These are phyloP conservation scores for Nephotettix cincticeps DNA, from an alignment of 1,140 invertebrate species.

Conservation along the genomic window DNA sequence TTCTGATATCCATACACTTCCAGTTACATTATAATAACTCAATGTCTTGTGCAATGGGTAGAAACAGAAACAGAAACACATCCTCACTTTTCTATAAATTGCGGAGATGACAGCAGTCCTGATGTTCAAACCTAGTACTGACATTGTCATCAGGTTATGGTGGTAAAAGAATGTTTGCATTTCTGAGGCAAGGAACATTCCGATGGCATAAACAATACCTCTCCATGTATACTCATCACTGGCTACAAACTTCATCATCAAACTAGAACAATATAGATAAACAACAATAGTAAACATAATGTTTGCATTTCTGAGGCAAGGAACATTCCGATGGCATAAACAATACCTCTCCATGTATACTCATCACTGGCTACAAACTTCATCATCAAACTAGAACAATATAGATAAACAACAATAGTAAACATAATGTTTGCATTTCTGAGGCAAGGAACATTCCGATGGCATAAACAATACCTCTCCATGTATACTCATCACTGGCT, in stretches of 20 bases:
- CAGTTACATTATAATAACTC: too few relatives aligned
- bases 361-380: not conserved
- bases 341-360: not conserved
- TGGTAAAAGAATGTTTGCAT: slow-evolving; percentile 56
- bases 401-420: not conserved
- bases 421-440: not conserved
- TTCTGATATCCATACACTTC: too few relatives aligned
- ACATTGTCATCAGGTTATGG: slow-evolving; percentile 54
- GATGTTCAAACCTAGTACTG: slow-evolving; percentile 48
- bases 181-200: slow-evolving; percentile 54
- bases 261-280: slow-evolving; percentile 40
- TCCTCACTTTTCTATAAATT: slow-evolving; percentile 38
- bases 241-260: slow-evolving; percentile 45
- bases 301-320: not conserved
- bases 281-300: not conserved
- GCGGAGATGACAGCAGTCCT: slow-evolving; percentile 43
- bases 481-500: slow-evolving; percentile 43
- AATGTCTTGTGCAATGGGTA: too few relatives aligned
- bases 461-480: slow-evolving; percentile 47
- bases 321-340: not conserved
- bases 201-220: slow-evolving; percentile 51
- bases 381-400: not conserved
- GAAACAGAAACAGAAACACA: too few relatives aligned
- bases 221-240: slow-evolving; percentile 49
- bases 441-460: not conserved